Conservation (phyloP, 2,888 invertebrate genomes). For the Andrena praecox region DNA sequence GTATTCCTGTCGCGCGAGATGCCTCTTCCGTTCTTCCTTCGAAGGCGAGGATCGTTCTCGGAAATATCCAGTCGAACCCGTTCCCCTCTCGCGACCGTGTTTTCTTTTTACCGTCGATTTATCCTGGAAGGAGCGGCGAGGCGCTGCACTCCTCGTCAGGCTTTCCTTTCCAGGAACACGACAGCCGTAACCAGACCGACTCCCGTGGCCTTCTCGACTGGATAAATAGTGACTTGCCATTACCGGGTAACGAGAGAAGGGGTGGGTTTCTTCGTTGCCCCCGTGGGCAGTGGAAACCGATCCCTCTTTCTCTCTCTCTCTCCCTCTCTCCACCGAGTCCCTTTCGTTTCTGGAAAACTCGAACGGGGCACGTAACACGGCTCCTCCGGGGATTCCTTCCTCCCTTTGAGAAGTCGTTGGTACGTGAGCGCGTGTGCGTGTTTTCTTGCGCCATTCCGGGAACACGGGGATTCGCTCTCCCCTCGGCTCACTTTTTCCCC, state of each 20-base stretch:
- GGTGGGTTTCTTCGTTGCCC: constrained; percentile 21
- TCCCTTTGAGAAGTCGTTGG: constrained; percentile 63
- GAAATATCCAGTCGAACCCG: constrained; percentile 49
- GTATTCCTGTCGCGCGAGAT: constrained; percentile 44
- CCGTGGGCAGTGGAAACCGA: constrained; percentile 52
- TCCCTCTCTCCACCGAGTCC: constrained; percentile 12
- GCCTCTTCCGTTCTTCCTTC: constrained; percentile 38
- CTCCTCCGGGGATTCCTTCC: constrained; percentile 68
- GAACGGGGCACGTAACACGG: constrained; percentile 69
- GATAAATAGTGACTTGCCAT: constrained; percentile 76
- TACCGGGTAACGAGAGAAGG: constrained; percentile 73
- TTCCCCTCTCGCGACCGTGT: constrained; percentile 28
- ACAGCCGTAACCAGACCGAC: constrained; percentile 59
- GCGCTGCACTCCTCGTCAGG: constrained; percentile 41
- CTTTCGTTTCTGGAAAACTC: constrained; percentile 65
- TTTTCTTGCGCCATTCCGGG: constrained; percentile 55
- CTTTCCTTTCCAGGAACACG: constrained; percentile 66
- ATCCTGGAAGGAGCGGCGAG: constrained; percentile 40
- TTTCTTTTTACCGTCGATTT: constrained; percentile 60
- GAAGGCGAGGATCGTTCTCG: constrained; percentile 48
- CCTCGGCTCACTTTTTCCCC: constrained; percentile 47
- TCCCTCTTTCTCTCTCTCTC: constrained; percentile 18
- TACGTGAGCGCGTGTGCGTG: constrained; percentile 54
- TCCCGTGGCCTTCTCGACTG: constrained; percentile 55
- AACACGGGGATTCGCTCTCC: constrained; percentile 36